Base-by-base conservation (phyloP, 2,797 vertebrate genomes). In the Nannoperca australis region DNA sequence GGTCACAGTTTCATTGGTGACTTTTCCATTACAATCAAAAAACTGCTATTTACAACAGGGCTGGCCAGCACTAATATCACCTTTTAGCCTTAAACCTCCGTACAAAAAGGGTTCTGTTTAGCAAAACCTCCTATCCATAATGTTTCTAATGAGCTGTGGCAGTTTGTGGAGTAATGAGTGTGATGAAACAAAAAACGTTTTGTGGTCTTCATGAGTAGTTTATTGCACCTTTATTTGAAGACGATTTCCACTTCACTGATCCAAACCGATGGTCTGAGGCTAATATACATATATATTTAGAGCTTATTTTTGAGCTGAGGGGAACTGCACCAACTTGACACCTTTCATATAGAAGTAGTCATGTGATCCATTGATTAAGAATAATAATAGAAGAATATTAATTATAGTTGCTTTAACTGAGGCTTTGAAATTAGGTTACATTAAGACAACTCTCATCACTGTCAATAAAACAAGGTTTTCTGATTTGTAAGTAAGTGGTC, bases 1-100 rank as follows among this genome's bases (percentile, higher is more conserved):
- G 54, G 5, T 69, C 72, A 61, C 34, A 18, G 38, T 53, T 50
- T 73, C 53, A 81, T 30, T 67, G 44, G 45, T 56, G 27, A 22
- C 54, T 63, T 58, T 66, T 9, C 22, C 22, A 53, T 61, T 67
- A 68, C 14, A 32, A 24, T 59, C 44, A 40, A 18, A 42, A 73
- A 71, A 45, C n/a, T 24, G 13, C 17, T 18, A 40, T 79, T 79
- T 69, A 30, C 27, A 67, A n/a, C 18, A 66, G 32, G n/a, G 36
- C 49, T 22, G 13, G 22, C 40, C 42, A 53, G 20, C 24, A 34
- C 56, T 15, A 51, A 34, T 20, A 62, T 54, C 51, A 51, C 32
- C 22, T 64, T 63, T 76, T 62, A 50, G 34, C 30, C 49, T 59
- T 60, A 73, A 38, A 61, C 34, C 55, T 62, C 22, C 8, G 9